Conservation (phyloP, 2,888 invertebrate genomes). For the Rhingia campestris region DNA sequence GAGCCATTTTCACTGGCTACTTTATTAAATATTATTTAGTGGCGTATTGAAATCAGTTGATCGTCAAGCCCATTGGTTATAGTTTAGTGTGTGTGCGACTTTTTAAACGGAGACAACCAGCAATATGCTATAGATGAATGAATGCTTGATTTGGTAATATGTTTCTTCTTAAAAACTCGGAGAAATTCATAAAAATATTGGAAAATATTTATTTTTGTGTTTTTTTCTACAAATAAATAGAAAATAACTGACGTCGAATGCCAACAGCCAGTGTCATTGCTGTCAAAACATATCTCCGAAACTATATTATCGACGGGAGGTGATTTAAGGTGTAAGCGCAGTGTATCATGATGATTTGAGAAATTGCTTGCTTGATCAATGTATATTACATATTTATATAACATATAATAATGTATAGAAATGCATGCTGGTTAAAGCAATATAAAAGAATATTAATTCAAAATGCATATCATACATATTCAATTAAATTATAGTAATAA, state of each 20-base stretch:
- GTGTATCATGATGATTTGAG: neutral
- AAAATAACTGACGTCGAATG: slow-evolving; percentile 48
- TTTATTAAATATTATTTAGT: slow-evolving; percentile 25
- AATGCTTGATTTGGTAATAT: neutral
- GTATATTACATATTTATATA: too few species aligned
- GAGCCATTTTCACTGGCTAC: slow-evolving; percentile 86
- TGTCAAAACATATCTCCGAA: slow-evolving; percentile 31
- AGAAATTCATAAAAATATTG: slow-evolving; percentile 23
- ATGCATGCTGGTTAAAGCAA: too few species aligned
- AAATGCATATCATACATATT: too few species aligned
- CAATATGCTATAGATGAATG: neutral
- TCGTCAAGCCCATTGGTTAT: slow-evolving; percentile 55
- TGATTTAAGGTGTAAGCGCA: neutral
- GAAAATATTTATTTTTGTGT: slow-evolving; percentile 33
- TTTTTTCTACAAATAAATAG: slow-evolving; percentile 51
- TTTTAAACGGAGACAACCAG: slow-evolving; percentile 1
- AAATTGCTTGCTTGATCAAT: too few species aligned
- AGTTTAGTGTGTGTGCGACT: slow-evolving; percentile 6
- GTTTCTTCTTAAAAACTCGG: slow-evolving; percentile 1
- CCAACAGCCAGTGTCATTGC: slow-evolving; percentile 28
- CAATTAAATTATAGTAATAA: too few species aligned
- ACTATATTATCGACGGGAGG: slow-evolving; percentile 27
- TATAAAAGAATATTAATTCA: too few species aligned
- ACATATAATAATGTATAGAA: too few species aligned
- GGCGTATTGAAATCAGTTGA: slow-evolving; percentile 33